A percentile compares a stretch with the other conserved stretches of the same genome.
phyloP scores from a whole-genome alignment of 2,113 vertebrate genomes.

The Meriones unguiculatus region DNA sequence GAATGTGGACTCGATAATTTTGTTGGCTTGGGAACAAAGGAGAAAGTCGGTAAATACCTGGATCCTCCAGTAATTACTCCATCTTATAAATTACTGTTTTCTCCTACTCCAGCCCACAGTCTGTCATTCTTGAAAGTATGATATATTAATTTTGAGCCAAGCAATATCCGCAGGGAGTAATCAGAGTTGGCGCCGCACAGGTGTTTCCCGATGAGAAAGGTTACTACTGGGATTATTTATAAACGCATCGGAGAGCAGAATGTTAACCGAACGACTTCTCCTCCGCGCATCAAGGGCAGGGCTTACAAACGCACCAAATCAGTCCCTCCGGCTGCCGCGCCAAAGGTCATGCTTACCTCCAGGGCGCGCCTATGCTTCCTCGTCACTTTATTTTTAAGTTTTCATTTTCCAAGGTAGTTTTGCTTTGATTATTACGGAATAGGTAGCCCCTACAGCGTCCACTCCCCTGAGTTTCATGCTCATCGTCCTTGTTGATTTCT shows the following conservation, averaged over 20 bases:
- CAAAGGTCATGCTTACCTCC: constrained; percentile 40
- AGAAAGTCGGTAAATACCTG: constrained; percentile 80
- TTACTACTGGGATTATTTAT: constrained; percentile 80
- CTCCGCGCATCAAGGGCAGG: constrained; percentile 48
- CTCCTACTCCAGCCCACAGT: constrained; percentile 68
- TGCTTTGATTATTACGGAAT: constrained; percentile 24
- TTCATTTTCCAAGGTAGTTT: constrained; percentile 46
- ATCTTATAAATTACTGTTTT: constrained; percentile 83
- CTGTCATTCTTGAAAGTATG: constrained; percentile 78
- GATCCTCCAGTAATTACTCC: constrained; percentile 80
- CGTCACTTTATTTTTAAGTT: background rate
- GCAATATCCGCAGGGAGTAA: constrained; percentile 76
- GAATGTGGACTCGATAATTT: constrained; percentile 78
- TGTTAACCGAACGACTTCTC: constrained; percentile 75
- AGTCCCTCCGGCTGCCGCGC: constrained; percentile 38
- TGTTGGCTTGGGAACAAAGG: constrained; percentile 78
- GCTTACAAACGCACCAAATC: background rate
- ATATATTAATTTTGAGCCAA: constrained; percentile 82
- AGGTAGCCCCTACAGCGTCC: background rate
- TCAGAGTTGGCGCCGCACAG: constrained; percentile 66
- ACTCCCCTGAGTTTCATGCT: background rate
- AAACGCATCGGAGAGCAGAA: constrained; percentile 55
- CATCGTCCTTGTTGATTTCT: background rate
- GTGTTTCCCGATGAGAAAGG: constrained; percentile 79
- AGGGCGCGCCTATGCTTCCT: background rate